Evolutionary conservation across 2,797 vertebrate genomes (phyloP).

Genomic region (Microtus californicus): DNA sequence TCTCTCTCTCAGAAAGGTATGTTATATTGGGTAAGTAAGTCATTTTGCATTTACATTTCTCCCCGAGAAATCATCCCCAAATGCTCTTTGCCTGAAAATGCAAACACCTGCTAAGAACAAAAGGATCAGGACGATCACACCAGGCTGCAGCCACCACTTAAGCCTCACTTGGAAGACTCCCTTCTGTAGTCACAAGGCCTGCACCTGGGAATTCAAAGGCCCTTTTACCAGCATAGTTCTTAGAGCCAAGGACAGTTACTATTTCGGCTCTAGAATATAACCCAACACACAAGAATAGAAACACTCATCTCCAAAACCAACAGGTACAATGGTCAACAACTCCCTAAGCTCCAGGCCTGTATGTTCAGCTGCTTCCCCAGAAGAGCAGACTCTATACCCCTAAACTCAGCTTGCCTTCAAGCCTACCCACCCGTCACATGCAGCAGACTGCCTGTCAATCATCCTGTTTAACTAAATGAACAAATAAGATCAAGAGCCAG

Average conservation of each 20-base stretch:
- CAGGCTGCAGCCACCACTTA: neutral
- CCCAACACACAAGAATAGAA: neutral
- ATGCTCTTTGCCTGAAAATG: neutral
- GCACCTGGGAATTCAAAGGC: neutral
- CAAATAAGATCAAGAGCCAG: neutral
- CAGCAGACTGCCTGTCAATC: too few species aligned
- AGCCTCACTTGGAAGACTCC: neutral
- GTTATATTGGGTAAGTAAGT: neutral
- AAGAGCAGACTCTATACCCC: neutral
- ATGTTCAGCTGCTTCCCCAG: neutral
- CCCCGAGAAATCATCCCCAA: neutral
- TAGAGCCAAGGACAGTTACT: neutral
- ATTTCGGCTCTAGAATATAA: neutral
- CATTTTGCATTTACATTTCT: slow-evolving; percentile 27
- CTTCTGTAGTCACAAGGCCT: neutral
- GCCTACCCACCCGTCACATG: neutral
- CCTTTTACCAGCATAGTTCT: neutral
- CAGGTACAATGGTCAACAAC: rapidly evolving
- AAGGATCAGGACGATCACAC: neutral
- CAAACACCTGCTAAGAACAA: neutral
- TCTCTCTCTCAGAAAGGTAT: slow-evolving; percentile 12
- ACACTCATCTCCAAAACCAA: neutral
- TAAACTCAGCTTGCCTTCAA: neutral
- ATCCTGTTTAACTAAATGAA: neutral
- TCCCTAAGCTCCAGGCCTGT: neutral